These are phyloP conservation scores for Otocyon megalotis DNA, from an alignment of 2,113 vertebrate species.

Conservation along the genomic window DNA sequence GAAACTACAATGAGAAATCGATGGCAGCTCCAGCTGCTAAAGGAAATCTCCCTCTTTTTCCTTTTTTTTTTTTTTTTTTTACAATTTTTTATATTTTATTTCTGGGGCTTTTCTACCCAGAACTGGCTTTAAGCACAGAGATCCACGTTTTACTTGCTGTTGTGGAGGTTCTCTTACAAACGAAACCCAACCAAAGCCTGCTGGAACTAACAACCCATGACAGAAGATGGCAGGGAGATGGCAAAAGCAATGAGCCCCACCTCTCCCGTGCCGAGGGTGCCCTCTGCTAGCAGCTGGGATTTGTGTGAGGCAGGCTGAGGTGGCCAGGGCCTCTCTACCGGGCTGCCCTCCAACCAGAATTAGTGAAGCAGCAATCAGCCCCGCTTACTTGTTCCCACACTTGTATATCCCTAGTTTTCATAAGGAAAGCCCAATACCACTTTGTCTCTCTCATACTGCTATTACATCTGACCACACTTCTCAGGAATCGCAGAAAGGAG, in stretches of 20 bases:
- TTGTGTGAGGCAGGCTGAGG: not conserved
- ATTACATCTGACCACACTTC: not conserved
- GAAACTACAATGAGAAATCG: slow-evolving; percentile 53
- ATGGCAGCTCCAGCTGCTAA: not conserved
- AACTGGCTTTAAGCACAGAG: slow-evolving; percentile 39
- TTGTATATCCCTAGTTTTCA: not conserved
- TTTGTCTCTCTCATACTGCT: not conserved
- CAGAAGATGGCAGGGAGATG: not conserved
- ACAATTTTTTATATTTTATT: slow-evolving; percentile 36
- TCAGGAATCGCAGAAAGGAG: not conserved
- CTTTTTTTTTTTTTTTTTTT: slow-evolving; percentile 34
- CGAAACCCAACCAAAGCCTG: slow-evolving; percentile 61
- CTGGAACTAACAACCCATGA: not conserved
- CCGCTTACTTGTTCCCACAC: not conserved
- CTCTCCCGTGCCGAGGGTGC: not conserved
- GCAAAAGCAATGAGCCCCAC: not conserved
- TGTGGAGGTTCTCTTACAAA: not conserved
- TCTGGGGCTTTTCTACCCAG: slow-evolving; percentile 6
- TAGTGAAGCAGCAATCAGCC: not conserved
- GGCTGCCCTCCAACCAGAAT: not conserved
- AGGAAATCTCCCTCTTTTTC: not conserved
- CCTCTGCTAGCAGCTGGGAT: not conserved
- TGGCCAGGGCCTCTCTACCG: not conserved
- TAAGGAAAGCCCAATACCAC: not conserved
- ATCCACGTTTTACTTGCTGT: not conserved